phyloP scores from a whole-genome alignment of 2,888 invertebrate species.

The Rhaphigaster nebulosa region DNA sequence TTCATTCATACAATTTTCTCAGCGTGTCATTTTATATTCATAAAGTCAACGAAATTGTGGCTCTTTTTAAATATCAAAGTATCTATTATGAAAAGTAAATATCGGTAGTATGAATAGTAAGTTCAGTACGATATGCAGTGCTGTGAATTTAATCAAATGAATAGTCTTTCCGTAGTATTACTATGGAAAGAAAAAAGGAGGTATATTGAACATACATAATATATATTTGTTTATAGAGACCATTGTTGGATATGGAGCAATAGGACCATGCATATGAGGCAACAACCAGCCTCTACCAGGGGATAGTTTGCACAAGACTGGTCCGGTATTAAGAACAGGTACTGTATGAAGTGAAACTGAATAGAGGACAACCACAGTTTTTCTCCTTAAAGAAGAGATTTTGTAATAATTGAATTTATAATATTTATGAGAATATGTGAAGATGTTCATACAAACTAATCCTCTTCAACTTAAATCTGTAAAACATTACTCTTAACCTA shows the following conservation, averaged over 20 bases:
- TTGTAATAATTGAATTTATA: neutral
- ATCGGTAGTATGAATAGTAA: no score
- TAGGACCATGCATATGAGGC: neutral
- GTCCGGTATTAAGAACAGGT: neutral
- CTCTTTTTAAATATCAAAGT: neutral
- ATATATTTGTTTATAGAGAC: neutral
- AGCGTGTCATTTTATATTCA: neutral
- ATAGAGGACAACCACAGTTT: neutral
- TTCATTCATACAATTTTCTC: neutral
- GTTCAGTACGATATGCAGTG: neutral
- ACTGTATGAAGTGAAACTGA: neutral
- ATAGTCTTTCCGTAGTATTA: no score
- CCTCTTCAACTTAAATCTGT: no score
- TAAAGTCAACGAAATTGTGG: neutral
- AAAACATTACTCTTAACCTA: no score
- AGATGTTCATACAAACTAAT: no score
- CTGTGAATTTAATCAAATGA: neutral
- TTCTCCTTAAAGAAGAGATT: neutral
- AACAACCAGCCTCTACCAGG: neutral
- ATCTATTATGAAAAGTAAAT: no score
- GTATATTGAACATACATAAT: neutral
- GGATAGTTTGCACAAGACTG: neutral
- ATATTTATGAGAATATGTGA: no score
- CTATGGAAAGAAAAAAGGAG: no score
- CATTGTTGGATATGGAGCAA: neutral